phyloP scores from a whole-genome alignment of 1,140 invertebrate genomes.

The Apolygus lucorum region DNA sequence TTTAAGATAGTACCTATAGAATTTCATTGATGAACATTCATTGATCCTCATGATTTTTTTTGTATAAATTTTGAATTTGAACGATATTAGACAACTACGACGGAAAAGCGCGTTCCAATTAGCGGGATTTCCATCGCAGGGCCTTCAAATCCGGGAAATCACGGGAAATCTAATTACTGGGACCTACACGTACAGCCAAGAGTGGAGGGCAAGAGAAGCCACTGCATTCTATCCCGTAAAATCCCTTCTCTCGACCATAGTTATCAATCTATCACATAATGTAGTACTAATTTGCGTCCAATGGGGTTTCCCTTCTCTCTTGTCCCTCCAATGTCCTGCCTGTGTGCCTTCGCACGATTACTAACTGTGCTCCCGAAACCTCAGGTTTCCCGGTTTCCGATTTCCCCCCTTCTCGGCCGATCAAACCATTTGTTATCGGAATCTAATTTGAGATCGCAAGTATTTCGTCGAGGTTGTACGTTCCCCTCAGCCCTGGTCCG shows the following conservation, averaged over 20 bases:
- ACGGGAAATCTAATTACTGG: not conserved
- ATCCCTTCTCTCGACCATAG: not conserved
- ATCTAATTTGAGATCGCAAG: not conserved
- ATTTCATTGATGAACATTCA: too few relatives aligned
- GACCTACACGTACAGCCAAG: not conserved
- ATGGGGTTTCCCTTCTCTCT: not conserved
- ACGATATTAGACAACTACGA: too few relatives aligned
- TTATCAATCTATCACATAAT: not conserved
- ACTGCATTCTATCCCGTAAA: not conserved
- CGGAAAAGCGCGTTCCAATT: too few relatives aligned
- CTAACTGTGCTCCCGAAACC: not conserved
- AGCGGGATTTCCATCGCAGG: not conserved
- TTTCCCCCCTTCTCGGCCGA: not conserved
- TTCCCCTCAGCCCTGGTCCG: too few relatives aligned
- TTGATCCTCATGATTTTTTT: too few relatives aligned
- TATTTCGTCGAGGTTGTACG: slow-evolving; percentile 17
- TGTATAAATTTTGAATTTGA: too few relatives aligned
- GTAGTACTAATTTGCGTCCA: not conserved
- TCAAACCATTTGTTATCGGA: not conserved
- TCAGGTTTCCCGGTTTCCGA: not conserved
- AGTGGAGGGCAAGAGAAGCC: not conserved
- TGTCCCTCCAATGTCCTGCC: too few relatives aligned
- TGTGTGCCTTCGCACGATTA: not conserved
- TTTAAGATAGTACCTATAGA: too few relatives aligned
- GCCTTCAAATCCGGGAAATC: not conserved